Conservation (phyloP, 1,140 invertebrate genomes). For the Pogonomyrmex californicus region DNA sequence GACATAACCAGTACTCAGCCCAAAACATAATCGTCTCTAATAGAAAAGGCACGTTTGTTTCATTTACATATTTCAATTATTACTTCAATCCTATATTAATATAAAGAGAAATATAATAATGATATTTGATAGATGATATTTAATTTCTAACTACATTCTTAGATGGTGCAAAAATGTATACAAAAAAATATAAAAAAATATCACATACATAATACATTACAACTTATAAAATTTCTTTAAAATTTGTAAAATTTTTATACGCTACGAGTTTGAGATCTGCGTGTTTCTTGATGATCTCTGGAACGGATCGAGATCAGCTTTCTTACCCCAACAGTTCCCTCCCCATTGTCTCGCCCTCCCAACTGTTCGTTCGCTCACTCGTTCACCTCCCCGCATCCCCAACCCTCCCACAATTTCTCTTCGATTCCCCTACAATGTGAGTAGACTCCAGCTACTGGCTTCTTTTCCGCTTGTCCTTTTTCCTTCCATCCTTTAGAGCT, state of each 20-base stretch:
- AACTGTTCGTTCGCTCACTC: constrained; percentile 13
- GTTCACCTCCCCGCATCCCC: no score
- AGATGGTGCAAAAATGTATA: background rate
- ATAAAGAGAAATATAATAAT: background rate
- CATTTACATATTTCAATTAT: no score
- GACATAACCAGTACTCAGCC: no score
- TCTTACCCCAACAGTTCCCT: background rate
- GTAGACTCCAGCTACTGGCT: constrained; percentile 5
- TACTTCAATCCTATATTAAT: background rate
- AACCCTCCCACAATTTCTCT: constrained; percentile 19
- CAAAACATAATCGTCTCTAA: no score
- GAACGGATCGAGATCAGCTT: constrained; percentile 1
- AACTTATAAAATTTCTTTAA: background rate
- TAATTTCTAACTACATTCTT: background rate
- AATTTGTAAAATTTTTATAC: background rate
- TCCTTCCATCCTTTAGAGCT: constrained; percentile 25
- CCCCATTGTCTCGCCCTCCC: constrained; percentile 11
- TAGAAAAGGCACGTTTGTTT: no score
- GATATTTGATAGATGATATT: background rate
- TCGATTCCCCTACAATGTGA: background rate
- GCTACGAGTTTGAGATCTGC: background rate
- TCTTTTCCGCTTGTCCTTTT: constrained; percentile 14
- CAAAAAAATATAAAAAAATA: background rate
- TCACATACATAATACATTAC: background rate
- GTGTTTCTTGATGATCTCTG: background rate